Percentiles rank a stretch among this genome's conserved stretches.
phyloP scores from a whole-genome alignment of 2,113 vertebrate genomes.

The Pyrgilauda ruficollis region DNA sequence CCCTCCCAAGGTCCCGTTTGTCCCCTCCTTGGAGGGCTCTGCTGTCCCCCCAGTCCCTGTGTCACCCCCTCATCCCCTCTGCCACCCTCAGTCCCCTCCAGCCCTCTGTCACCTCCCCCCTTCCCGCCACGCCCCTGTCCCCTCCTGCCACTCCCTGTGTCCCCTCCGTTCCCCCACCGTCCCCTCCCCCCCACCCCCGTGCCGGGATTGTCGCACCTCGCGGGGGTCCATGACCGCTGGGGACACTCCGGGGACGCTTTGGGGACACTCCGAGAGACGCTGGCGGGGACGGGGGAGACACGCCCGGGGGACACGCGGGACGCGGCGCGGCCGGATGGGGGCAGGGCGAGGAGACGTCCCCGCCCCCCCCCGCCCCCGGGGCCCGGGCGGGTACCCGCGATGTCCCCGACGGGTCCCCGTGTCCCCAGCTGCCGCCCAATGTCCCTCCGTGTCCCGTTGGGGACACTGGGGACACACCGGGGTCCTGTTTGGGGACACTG shows the following conservation, averaged over 20 bases:
- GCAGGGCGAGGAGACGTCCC: background rate
- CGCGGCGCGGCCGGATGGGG: background rate
- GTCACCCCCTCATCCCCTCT: background rate
- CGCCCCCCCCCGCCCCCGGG: background rate
- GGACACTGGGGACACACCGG: background rate
- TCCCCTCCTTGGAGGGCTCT: background rate
- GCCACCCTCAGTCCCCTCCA: background rate
- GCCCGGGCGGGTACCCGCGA: background rate
- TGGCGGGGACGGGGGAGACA: background rate
- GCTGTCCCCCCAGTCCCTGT: background rate
- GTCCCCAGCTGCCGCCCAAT: background rate
- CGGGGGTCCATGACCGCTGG: background rate
- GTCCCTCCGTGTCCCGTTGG: background rate
- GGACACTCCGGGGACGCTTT: background rate
- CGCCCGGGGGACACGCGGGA: background rate
- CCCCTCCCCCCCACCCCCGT: too few species aligned
- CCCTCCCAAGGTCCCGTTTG: background rate
- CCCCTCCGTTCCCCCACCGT: background rate
- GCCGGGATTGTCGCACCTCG: background rate
- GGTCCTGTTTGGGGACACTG: background rate
- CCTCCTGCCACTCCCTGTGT: background rate
- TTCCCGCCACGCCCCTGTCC: background rate
- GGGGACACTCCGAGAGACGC: background rate
- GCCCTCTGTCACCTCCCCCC: background rate
- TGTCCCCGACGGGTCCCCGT: background rate